Base-by-base conservation (phyloP, 2,888 invertebrate species). In the Aethes cnicana region DNA sequence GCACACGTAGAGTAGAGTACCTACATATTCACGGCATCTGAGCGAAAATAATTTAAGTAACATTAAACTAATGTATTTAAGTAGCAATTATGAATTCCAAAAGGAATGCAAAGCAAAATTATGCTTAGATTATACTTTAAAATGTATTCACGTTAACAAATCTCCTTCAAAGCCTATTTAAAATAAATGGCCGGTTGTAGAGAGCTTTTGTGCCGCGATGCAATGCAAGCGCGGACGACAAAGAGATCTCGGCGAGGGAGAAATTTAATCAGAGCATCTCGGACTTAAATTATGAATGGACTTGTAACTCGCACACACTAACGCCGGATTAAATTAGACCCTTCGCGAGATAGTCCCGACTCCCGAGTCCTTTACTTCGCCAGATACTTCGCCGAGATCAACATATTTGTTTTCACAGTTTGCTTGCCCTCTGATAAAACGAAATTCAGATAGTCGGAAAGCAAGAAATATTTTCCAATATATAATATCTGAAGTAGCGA, bases 401-500 rank as follows among this genome's bases (percentile, higher is more conserved):
- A 59, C 58, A 56, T 58, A 57, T 59, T 57, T 55, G 49, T 47
- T 56, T 54, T 56, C 47, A 58, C 61, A 57, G 55, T 63, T 62
- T 61, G 56, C 63, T 58, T 59, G 57, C 55, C 61, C 57, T 64
- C 63, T 61, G 58, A 62, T 68, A 62, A 59, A 66, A 64, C 62
- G 55, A 58, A 58, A 61, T 68, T 68, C 64, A 64, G 66, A 72
- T 66, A 67, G 67, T 61, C 59, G 67, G 69, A 68, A 61, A 68
- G 72, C 71, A 77, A 74, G 74, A 82, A 81, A 83, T 84, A 79
- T 84, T 80, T 77, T 81, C 77, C 78, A 76, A 81, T 83, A 80
- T 78, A 77, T 76, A n/a, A n/a, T n/a, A 76, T 77, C 69, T 71
- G 73, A 73, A 77, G 74, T 72, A 77, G 74, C 75, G 74, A 81